Conservation (phyloP, 2,888 invertebrate species). For the Geotrupes spiniger region DNA sequence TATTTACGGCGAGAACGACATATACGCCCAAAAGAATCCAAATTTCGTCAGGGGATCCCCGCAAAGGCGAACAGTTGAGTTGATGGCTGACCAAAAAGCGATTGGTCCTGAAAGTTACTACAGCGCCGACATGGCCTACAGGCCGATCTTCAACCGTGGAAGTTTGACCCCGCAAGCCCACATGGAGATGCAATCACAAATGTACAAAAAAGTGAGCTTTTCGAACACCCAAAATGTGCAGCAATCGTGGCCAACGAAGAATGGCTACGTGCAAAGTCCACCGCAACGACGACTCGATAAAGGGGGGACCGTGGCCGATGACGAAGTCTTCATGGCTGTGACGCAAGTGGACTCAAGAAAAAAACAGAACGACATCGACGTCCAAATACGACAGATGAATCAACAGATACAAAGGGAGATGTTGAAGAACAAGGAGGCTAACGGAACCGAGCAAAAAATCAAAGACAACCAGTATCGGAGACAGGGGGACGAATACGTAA, state of each 20-base stretch:
- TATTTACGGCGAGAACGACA: slow-evolving; percentile 13
- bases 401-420: slow-evolving; percentile 14
- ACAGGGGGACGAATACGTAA: no score
- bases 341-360: not conserved
- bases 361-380: slow-evolving; percentile 8
- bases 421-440: slow-evolving; percentile 7
- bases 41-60: slow-evolving; percentile 36
- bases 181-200: slow-evolving; percentile 44
- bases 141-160: slow-evolving; percentile 56
- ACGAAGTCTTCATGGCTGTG: slow-evolving; percentile 44
- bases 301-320: slow-evolving; percentile 29
- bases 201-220: slow-evolving; percentile 55
- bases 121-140: slow-evolving; percentile 30
- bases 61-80: slow-evolving; percentile 32
- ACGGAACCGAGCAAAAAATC: no score
- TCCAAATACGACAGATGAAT: slow-evolving; percentile 15
- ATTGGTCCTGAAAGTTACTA: slow-evolving; percentile 14
- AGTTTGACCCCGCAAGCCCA: slow-evolving; percentile 44
- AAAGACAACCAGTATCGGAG: no score
- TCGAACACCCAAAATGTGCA: slow-evolving; percentile 36
- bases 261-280: slow-evolving; percentile 48
- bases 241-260: slow-evolving; percentile 52
- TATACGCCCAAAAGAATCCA: slow-evolving; percentile 26
- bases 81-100: slow-evolving; percentile 1
- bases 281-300: slow-evolving; percentile 42